Percentiles rank a stretch among this genome's conserved stretches.
phyloP scores from a whole-genome alignment of 2,888 invertebrate genomes.

The Orthosia gracilis region DNA sequence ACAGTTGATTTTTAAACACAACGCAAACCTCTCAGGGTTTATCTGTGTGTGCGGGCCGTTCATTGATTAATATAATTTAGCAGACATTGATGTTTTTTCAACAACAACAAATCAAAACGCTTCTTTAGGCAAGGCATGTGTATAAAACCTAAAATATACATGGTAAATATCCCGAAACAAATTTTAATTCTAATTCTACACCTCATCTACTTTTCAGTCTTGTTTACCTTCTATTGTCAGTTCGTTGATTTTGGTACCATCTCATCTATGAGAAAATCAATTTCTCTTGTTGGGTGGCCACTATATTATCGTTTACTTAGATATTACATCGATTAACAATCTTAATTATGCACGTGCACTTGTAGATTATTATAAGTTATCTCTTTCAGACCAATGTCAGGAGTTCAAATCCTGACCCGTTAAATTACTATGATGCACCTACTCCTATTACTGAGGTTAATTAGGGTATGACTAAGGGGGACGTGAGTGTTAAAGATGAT shows the following conservation, averaged over 20 bases:
- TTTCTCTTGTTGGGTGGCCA: background rate
- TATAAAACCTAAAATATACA: too few species aligned
- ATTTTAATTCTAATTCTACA: too few species aligned
- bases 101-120: too few species aligned
- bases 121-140: too few species aligned
- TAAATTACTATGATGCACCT: background rate
- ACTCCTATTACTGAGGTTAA: slow-evolving; percentile 31
- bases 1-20: too few species aligned
- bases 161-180: too few species aligned
- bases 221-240: background rate
- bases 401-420: slow-evolving; percentile 49
- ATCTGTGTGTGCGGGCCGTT: too few species aligned
- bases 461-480: slow-evolving; percentile 15
- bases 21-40: too few species aligned
- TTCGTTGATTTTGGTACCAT: background rate
- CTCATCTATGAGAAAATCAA: background rate
- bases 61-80: too few species aligned
- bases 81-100: too few species aligned
- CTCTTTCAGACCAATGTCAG: slow-evolving; percentile 28
- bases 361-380: slow-evolving; percentile 19
- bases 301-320: background rate
- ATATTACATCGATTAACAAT: background rate
- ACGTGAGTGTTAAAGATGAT: slow-evolving; percentile 2
- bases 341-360: slow-evolving; percentile 21
- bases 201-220: background rate